Conservation (phyloP, 2,113 vertebrate species). For the Saccopteryx bilineata region DNA sequence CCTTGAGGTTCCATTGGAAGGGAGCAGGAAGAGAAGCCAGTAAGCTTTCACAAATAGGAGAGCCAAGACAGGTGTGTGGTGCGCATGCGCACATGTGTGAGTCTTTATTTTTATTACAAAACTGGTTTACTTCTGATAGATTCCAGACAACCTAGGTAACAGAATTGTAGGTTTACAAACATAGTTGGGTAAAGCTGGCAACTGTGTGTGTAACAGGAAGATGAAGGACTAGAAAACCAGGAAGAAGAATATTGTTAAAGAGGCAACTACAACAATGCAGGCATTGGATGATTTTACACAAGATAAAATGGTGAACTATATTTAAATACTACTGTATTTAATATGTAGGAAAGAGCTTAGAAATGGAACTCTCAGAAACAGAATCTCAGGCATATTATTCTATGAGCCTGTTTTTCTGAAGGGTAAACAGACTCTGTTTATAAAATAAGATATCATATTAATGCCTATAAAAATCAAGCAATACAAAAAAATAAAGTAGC, state of each 20-base stretch:
- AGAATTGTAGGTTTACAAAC: constrained; percentile 21
- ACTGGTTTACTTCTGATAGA: constrained; percentile 10
- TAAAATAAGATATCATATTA: background rate
- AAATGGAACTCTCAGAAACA: background rate
- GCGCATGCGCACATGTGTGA: too few species aligned
- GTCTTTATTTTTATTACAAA: constrained; percentile 5
- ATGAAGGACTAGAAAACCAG: background rate
- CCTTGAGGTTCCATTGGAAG: background rate
- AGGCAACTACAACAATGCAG: background rate
- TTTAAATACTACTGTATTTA: constrained; percentile 20
- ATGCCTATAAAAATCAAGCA: constrained; percentile 6
- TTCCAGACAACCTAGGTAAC: background rate
- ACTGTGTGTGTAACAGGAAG: background rate
- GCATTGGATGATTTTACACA: background rate
- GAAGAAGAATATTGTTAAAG: background rate
- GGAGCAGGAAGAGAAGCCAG: background rate
- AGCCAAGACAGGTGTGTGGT: background rate
- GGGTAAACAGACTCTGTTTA: background rate
- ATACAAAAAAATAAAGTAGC: constrained; percentile 10
- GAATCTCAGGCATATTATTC: background rate
- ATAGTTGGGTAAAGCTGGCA: background rate
- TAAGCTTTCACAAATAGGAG: background rate
- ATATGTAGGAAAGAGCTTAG: background rate
- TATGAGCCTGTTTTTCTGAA: background rate
- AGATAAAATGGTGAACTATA: constrained; percentile 17